Base-by-base conservation (phyloP, 1,140 invertebrate species). In the Trachymyrmex septentrionalis region DNA sequence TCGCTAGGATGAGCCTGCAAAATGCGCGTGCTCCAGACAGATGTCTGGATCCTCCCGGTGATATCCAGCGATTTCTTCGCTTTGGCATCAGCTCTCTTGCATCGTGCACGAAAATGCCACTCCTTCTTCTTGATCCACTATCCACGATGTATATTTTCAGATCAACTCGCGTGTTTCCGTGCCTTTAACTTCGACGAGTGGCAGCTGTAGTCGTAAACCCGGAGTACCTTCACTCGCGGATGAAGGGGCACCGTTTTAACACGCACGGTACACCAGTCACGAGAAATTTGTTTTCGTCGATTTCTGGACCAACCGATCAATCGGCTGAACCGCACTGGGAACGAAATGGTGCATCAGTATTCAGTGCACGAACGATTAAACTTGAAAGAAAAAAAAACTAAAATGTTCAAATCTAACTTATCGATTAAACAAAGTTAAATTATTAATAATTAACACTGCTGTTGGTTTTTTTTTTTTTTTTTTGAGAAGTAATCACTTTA, bases 1-100 rank as follows among this genome's bases (percentile, higher is more conserved):
- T 92, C 78, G 90, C 91, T 92, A 88, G 82, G 80, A 57, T 19
- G 64, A 81, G 63, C 76, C 66, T 87, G 88, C 81, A 73, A 27
- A 72, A 76, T 87, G 76, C 86, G 90, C 63, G 82, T 73, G 14
- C 48, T 86, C 76, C 59, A 80, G 86, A 89, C 90, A 76, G 63
- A 87, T 76, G 34, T 84, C n/a, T 44, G 38, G 48, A 24, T 34
- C 59, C 67, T 53, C 14, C 75, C 59, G 34, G 3, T 64, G 7
- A 19, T 85, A 50, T 77, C 59, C 80, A 82, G 71, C 69, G 57
- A 84, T 73, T 55, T 77, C 73, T 44, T 86, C 84, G 81, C 55
- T 81, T 21, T 66, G 71, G 69, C 82, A 85, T 85, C 81, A 63
- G 71, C 24, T 19, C 50, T 66, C 44, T 71, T 53, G 50, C 24